phyloP scores from a whole-genome alignment of 2,113 vertebrate genomes.

The Ranitomeya imitator region DNA sequence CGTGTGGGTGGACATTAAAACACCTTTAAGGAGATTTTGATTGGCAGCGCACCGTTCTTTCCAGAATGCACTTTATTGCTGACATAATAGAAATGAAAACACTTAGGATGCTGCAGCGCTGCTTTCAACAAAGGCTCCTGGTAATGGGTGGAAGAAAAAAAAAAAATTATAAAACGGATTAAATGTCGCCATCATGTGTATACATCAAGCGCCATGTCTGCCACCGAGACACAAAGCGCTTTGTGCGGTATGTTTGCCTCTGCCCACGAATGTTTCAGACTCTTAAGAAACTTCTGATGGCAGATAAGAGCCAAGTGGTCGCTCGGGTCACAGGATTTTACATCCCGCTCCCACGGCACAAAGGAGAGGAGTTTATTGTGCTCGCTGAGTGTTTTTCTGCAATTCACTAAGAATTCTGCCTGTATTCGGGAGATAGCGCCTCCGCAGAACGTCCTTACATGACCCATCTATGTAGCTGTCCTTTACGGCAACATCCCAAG shows the following conservation, averaged over 20 bases:
- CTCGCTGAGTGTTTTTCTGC: background rate
- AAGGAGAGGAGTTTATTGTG: background rate
- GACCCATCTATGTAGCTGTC: background rate
- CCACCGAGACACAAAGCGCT: background rate
- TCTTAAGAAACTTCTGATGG: background rate
- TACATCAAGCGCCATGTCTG: background rate
- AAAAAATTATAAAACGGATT: slow-evolving; percentile 10
- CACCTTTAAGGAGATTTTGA: slow-evolving; percentile 63
- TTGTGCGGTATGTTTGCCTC: background rate
- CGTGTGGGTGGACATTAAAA: slow-evolving; percentile 61
- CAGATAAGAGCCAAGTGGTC: background rate
- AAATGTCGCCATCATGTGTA: slow-evolving; percentile 16
- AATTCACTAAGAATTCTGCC: background rate
- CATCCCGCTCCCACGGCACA: background rate
- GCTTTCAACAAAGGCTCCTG: slow-evolving; percentile 29
- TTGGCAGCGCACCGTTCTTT: slow-evolving; percentile 57
- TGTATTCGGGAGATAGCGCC: background rate
- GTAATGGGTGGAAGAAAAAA: slow-evolving; percentile 13
- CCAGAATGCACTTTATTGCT: slow-evolving; percentile 41
- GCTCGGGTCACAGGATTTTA: background rate
- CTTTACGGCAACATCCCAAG: background rate
- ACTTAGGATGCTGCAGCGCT: slow-evolving; percentile 28
- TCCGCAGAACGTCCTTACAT: background rate
- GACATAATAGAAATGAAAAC: slow-evolving; percentile 48
- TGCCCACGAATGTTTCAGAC: background rate